Conservation (phyloP, 2,113 vertebrate genomes). For the Cisticola juncidis region DNA sequence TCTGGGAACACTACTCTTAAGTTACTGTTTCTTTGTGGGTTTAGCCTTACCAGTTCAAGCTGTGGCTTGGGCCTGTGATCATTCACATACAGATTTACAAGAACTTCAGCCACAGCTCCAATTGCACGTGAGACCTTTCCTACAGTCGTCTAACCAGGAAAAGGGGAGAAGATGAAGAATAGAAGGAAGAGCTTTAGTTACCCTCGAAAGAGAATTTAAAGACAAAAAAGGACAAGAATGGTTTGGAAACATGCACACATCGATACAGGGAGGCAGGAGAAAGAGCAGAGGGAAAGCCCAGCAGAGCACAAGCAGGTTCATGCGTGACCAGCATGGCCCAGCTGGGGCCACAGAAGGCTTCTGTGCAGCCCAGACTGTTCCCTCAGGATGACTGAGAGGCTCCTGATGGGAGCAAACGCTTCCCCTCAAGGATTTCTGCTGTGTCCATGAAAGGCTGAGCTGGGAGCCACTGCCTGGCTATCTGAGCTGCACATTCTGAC, state of each 20-base stretch:
- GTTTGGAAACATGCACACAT: background rate
- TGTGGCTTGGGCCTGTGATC: slow-evolving; percentile 89
- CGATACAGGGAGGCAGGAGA: background rate
- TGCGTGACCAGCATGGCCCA: background rate
- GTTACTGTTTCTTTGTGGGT: background rate
- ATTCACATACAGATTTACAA: slow-evolving; percentile 94
- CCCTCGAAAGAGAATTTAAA: background rate
- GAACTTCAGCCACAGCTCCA: slow-evolving; percentile 90
- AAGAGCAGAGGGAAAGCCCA: background rate
- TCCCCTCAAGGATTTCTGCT: background rate
- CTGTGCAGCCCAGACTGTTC: background rate
- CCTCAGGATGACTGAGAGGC: background rate
- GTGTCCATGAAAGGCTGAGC: background rate
- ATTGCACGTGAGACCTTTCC: slow-evolving; percentile 90
- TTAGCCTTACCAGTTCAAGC: slow-evolving; percentile 84
- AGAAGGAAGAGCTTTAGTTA: slow-evolving; percentile 39
- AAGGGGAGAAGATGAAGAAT: slow-evolving; percentile 49
- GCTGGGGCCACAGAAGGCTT: background rate
- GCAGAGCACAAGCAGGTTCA: background rate
- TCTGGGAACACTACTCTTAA: background rate
- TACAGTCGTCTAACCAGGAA: slow-evolving; percentile 85
- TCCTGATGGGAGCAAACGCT: background rate
- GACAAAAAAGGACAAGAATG: background rate
- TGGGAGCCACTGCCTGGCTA: background rate
- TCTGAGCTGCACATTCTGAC: background rate